Percentiles rank a stretch among this genome's conserved stretches.
These are phyloP conservation scores for Caenorhabditis japonica DNA, from an alignment of 2,888 invertebrate genomes.

Conservation along the genomic window DNA sequence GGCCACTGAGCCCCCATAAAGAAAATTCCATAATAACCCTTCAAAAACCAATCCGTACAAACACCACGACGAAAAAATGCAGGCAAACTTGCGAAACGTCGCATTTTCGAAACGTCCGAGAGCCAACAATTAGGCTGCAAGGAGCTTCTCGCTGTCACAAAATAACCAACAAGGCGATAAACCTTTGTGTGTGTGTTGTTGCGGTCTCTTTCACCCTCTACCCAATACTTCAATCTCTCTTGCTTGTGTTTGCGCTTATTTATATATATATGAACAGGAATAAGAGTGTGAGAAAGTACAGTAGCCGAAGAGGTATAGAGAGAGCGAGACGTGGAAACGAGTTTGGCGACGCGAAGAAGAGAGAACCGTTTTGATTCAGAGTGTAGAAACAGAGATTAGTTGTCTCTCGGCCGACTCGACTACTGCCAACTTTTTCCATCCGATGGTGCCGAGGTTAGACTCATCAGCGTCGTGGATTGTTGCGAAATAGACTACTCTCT, in stretches of 20 bases:
- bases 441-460: neutral
- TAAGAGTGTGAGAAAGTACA: neutral
- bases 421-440: constrained; percentile 2
- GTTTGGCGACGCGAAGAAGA: constrained; percentile 12
- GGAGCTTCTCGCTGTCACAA: too few species aligned
- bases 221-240: neutral
- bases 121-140: too few species aligned
- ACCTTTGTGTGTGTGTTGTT: too few species aligned
- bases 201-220: too few species aligned
- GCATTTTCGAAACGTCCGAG: too few species aligned
- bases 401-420: constrained; percentile 4
- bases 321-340: constrained; percentile 9
- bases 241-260: constrained; percentile 18
- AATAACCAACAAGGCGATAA: too few species aligned
- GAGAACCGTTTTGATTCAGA: constrained; percentile 2
- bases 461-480: neutral
- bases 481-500: constrained; percentile 9
- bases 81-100: too few species aligned
- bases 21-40: too few species aligned
- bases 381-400: constrained; percentile 22
- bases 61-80: too few species aligned
- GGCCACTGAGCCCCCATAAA: too few species aligned
- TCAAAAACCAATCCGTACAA: too few species aligned
- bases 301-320: constrained; percentile 10
- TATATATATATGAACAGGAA: constrained; percentile 12